Evolutionary conservation across 2,797 vertebrate genomes (phyloP).

Genomic region (Smutsia gigantea): DNA sequence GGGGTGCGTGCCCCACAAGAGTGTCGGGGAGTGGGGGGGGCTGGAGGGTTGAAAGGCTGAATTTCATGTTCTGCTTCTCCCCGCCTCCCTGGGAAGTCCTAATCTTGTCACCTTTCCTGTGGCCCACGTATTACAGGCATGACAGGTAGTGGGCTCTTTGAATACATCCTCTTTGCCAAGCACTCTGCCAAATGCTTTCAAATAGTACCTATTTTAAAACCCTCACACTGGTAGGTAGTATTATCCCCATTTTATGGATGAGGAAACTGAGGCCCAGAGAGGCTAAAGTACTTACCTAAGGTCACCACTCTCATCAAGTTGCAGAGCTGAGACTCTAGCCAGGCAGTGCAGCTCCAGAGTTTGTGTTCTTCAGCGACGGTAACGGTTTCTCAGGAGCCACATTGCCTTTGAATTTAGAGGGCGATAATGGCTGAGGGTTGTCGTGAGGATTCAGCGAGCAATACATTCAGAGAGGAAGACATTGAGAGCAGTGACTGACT

Average conservation of each 20-base stretch:
- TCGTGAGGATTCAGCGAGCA: background rate
- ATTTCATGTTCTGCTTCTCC: background rate
- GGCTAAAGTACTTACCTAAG: background rate
- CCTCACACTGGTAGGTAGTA: background rate
- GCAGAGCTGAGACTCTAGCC: background rate
- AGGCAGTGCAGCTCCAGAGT: background rate
- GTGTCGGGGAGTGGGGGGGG: background rate
- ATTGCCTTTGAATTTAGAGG: background rate
- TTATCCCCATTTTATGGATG: background rate
- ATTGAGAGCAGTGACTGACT: rapidly evolving
- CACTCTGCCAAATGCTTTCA: background rate
- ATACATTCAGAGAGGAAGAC: rapidly evolving
- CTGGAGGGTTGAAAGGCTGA: background rate
- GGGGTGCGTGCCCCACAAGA: rapidly evolving
- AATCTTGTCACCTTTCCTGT: background rate
- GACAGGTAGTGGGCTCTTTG: background rate
- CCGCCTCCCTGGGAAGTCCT: background rate
- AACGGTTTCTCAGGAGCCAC: rapidly evolving
- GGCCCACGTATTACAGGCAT: background rate
- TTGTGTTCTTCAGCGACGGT: background rate
- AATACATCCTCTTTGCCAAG: background rate
- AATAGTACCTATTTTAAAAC: background rate
- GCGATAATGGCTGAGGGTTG: background rate
- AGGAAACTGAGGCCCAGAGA: background rate
- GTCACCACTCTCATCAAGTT: background rate